These are phyloP conservation scores for Drosophila formosana DNA, from an alignment of 2,888 invertebrate species.

Conservation along the genomic window DNA sequence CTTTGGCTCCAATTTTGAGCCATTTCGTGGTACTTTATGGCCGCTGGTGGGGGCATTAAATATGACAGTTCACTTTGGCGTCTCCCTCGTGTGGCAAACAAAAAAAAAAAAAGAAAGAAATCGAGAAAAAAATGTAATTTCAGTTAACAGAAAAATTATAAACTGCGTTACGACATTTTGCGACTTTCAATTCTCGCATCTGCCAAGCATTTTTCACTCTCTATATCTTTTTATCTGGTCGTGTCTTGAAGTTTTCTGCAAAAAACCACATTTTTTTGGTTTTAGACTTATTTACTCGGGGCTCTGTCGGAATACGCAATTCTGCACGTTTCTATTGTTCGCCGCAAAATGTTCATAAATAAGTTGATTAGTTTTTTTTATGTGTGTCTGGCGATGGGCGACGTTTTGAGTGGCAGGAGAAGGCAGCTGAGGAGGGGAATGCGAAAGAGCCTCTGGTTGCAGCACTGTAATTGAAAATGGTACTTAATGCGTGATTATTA, in stretches of 20 bases:
- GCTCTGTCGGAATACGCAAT: slow-evolving; percentile 65
- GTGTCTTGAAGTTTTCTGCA: slow-evolving; percentile 19
- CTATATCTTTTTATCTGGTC: slow-evolving; percentile 6
- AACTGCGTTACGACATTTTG: slow-evolving; percentile 40
- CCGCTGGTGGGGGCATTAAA: slow-evolving; percentile 32
- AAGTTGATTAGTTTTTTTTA: slow-evolving; percentile 79
- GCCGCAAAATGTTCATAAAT: slow-evolving; percentile 78
- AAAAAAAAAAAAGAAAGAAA: no score
- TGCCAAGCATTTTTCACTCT: slow-evolving; percentile 25
- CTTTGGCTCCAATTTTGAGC: slow-evolving; percentile 24
- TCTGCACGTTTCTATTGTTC: slow-evolving; percentile 76
- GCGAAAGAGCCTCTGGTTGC: slow-evolving; percentile 18
- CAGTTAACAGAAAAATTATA: slow-evolving; percentile 57
- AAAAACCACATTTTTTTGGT: slow-evolving; percentile 17
- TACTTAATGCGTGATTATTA: slow-evolving; percentile 76
- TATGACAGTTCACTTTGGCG: slow-evolving; percentile 44
- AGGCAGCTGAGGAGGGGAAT: no score
- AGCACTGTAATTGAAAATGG: slow-evolving; percentile 74
- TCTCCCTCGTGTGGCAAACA: slow-evolving; percentile 20
- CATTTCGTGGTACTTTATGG: slow-evolving; percentile 45
- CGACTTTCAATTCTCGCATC: slow-evolving; percentile 26
- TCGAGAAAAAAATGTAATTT: slow-evolving; percentile 54
- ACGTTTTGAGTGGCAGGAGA: slow-evolving; percentile 54
- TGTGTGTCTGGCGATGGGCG: slow-evolving; percentile 59
- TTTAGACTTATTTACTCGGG: slow-evolving; percentile 35